phyloP scores from a whole-genome alignment of 1,140 invertebrate species.

The Heliconius melpomene region DNA sequence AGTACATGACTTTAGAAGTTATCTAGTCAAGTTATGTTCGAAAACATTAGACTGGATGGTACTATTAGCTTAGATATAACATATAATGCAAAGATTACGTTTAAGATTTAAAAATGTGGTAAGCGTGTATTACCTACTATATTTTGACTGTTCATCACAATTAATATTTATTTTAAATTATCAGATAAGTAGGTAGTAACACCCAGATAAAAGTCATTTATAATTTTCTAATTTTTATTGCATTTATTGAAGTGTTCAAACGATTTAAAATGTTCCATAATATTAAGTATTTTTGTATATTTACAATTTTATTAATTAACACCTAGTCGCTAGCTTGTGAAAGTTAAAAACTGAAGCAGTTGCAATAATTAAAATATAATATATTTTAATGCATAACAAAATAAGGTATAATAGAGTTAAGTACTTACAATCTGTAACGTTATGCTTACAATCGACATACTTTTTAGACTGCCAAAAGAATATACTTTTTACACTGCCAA shows the following conservation, averaged over 20 bases:
- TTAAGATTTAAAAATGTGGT: not conserved
- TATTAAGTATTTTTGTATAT: conserved; percentile 2
- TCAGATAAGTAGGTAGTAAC: not conserved
- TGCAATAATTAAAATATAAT: not conserved
- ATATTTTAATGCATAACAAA: no score
- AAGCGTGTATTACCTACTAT: not conserved
- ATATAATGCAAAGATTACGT: conserved; percentile 19
- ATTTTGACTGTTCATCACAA: not conserved
- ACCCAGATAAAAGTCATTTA: not conserved
- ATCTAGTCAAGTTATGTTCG: conserved; percentile 59
- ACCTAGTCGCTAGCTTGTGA: conserved; percentile 31
- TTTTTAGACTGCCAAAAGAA: not conserved
- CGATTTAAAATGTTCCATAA: not conserved
- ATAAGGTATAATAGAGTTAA: no score
- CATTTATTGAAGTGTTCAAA: not conserved
- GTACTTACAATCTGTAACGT: no score
- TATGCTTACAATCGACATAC: not conserved
- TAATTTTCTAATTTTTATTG: not conserved
- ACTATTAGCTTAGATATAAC: conserved; percentile 29
- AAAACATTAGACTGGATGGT: conserved; percentile 56
- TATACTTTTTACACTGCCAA: not conserved
- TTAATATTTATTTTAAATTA: conserved; percentile 8
- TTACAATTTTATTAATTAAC: not conserved
- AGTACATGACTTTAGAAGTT: conserved; percentile 17
- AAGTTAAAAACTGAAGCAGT: conserved; percentile 29